Conservation (phyloP, 2,797 vertebrate genomes). For the Gymnocypris eckloni region DNA sequence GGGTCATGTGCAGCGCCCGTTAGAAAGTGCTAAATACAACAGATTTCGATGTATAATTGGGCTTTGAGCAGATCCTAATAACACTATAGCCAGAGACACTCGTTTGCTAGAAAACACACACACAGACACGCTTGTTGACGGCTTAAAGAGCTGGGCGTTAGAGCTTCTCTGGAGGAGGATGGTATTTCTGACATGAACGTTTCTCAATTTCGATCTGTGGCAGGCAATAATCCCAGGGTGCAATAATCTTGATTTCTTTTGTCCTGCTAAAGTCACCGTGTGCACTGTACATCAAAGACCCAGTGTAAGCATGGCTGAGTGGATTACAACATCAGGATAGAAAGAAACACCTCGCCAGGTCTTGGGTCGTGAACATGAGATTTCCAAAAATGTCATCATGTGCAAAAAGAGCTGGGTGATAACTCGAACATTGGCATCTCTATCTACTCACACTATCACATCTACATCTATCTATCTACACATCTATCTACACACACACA, state of each 20-base stretch:
- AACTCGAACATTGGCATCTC: not conserved
- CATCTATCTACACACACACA: too few species aligned
- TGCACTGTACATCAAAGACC: slow-evolving; percentile 49
- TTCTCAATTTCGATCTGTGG: slow-evolving; percentile 45
- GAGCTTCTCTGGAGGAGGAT: slow-evolving; percentile 32
- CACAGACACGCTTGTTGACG: slow-evolving; percentile 6
- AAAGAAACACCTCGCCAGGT: slow-evolving; percentile 6
- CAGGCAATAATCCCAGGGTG: slow-evolving; percentile 46
- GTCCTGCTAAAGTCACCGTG: slow-evolving; percentile 34
- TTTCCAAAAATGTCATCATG: slow-evolving; percentile 17
- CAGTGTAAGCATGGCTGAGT: slow-evolving; percentile 38
- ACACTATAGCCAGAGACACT: slow-evolving; percentile 38
- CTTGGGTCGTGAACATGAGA: slow-evolving; percentile 5
- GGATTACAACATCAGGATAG: slow-evolving; percentile 45
- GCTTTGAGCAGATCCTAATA: slow-evolving; percentile 49
- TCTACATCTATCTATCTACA: too few species aligned
- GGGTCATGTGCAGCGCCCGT: not conserved
- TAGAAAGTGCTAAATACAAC: slow-evolving; percentile 30
- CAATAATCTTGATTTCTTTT: slow-evolving; percentile 37
- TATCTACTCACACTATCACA: too few species aligned
- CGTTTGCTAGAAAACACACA: slow-evolving; percentile 1
- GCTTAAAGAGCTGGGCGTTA: slow-evolving; percentile 10
- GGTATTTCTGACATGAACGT: slow-evolving; percentile 40
- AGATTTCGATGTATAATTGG: slow-evolving; percentile 41
- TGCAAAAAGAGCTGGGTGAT: not conserved